Evolutionary conservation across 1,140 invertebrate genomes (phyloP).

Genomic region (Tachypleus tridentatus): DNA sequence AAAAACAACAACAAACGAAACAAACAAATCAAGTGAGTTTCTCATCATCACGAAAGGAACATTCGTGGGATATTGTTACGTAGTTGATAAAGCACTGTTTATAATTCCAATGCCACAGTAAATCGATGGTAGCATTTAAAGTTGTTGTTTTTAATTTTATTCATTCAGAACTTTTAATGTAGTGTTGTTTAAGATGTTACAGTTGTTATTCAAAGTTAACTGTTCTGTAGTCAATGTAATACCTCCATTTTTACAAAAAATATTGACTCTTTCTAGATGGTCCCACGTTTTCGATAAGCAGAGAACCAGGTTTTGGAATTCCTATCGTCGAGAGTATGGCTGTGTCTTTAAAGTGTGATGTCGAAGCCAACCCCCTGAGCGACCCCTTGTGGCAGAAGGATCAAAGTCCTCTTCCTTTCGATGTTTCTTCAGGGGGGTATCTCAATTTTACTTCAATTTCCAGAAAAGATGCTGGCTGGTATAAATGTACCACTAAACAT

Average conservation of each 20-base stretch:
- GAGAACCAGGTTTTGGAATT: slow-evolving; percentile 76
- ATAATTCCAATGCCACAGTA: no score
- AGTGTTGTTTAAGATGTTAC: no score
- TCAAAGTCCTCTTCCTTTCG: slow-evolving; percentile 22
- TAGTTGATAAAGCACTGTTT: no score
- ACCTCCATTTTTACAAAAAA: slow-evolving; percentile 2
- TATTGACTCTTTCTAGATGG: slow-evolving; percentile 48
- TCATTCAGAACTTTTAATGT: no score
- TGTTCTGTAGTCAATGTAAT: no score
- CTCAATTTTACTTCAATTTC: slow-evolving; percentile 66
- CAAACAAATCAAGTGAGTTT: no score
- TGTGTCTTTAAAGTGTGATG: slow-evolving; percentile 73
- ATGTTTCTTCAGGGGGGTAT: slow-evolving; percentile 56
- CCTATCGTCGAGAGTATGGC: slow-evolving; percentile 68
- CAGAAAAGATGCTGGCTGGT: slow-evolving; percentile 69
- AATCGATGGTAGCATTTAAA: no score
- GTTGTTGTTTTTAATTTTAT: no score
- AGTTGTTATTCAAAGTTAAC: no score
- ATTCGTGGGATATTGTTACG: no score
- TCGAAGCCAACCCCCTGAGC: slow-evolving; percentile 79
- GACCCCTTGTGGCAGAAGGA: slow-evolving; percentile 65
- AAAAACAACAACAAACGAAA: no score
- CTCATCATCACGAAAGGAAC: no score
- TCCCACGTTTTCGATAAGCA: slow-evolving; percentile 76
- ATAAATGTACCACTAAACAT: slow-evolving; percentile 72